Evolutionary conservation across 2,888 invertebrate genomes (phyloP).

Genomic region (Campaea margaritaria): DNA sequence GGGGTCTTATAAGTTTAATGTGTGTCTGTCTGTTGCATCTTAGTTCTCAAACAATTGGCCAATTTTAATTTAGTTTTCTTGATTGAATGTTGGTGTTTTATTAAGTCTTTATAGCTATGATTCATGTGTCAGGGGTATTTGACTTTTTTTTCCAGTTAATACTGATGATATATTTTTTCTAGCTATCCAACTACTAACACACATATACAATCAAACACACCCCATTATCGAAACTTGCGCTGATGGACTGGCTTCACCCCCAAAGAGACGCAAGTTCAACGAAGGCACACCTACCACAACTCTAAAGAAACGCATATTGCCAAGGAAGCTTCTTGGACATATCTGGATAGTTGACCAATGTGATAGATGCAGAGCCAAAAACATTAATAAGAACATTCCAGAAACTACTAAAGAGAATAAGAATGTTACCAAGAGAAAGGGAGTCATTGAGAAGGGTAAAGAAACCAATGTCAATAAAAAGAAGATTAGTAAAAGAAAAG

Average conservation of each 20-base stretch:
- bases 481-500: constrained; percentile 18
- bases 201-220: constrained; percentile 89
- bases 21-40: too few species aligned
- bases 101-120: too few species aligned
- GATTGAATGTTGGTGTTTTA: too few species aligned
- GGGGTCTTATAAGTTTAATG: too few species aligned
- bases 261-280: constrained; percentile 63
- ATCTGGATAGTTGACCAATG: constrained; percentile 36
- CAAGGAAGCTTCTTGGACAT: constrained; percentile 37
- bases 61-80: too few species aligned
- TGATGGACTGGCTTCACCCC: constrained; percentile 56
- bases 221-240: constrained; percentile 76
- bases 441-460: constrained; percentile 9
- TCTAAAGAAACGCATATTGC: constrained; percentile 31
- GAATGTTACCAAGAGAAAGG: neutral
- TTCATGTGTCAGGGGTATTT: too few species aligned
- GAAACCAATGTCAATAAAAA: constrained; percentile 2
- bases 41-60: too few species aligned
- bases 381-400: neutral
- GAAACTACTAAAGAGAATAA: constrained; percentile 1
- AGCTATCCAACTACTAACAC: constrained; percentile 87
- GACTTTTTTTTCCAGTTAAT: too few species aligned
- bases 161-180: constrained; percentile 40
- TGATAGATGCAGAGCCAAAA: constrained; percentile 13
- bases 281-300: constrained; percentile 26